Percentiles rank a stretch among this genome's conserved stretches.
phyloP scores from a whole-genome alignment of 2,797 vertebrate genomes.

The Tokudaia muenninki region DNA sequence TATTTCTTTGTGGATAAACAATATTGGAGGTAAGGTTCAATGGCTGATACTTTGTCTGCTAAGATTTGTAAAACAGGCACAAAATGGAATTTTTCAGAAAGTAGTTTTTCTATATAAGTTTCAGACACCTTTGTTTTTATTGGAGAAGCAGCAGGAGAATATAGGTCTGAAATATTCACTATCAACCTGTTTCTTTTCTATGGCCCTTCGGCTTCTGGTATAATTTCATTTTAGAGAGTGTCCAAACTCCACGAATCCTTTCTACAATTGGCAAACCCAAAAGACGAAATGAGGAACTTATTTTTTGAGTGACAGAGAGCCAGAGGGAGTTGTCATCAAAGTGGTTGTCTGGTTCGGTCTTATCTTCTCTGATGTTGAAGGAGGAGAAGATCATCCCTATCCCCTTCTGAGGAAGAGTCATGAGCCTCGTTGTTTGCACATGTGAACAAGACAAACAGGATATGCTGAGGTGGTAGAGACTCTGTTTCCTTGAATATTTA shows the following conservation, averaged over 20 bases:
- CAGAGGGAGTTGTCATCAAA: not conserved
- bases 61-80: not conserved
- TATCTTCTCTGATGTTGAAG: not conserved
- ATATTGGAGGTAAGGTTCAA: slow-evolving; percentile 91
- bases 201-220: not conserved
- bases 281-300: not conserved
- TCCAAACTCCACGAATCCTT: not conserved
- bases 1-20: slow-evolving; percentile 89
- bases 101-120: not conserved
- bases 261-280: not conserved
- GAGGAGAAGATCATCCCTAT: too few relatives aligned
- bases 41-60: not conserved
- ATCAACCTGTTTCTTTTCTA: not conserved
- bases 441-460: not conserved
- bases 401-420: not conserved
- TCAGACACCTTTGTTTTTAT: not conserved
- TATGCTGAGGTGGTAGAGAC: not conserved
- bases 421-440: not conserved
- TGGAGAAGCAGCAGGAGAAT: not conserved
- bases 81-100: not conserved
- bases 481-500: not conserved
- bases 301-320: not conserved
- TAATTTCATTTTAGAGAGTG: not conserved
- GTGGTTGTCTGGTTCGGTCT: not conserved
- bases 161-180: not conserved